Evolutionary conservation across 2,888 invertebrate genomes (phyloP), one percentile per base, ranked within the genome.

Genomic region (Yponomeuta cagnagella): DNA sequence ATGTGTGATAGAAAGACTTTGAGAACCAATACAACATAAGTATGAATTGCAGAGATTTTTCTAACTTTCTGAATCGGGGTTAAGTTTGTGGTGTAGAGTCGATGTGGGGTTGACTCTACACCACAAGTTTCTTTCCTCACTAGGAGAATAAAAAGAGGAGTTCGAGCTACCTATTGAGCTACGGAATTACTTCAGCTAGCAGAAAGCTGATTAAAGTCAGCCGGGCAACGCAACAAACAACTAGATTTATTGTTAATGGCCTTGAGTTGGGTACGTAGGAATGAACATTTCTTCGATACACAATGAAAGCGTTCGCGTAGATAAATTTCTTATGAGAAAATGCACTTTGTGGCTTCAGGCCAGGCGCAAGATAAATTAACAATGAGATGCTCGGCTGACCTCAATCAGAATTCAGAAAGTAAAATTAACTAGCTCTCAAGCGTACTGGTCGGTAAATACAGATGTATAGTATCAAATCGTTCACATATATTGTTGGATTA

Each of bases 231-330:
- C 80, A 80, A 80, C 85, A 86, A 89, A 88, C 87, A 85, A 79
- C 79, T 78, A 79, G 85, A 90, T 90, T 90, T 89, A 89, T 89
- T 82, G 88, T 86, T 88, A 89, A 87, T 86, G 81, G 84, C 80
- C 83, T 82, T 79, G 77, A 81, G 81, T 80, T 80, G 82, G 84
- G 86, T 85, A 82, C 43, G 43, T 10, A 37, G 10, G 43, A 68
- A 48, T 23, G 9, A 31, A 23, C 12, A 65, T 30, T 30, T 31
- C 65, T 65, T 10, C 65, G 65, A 65, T 65, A 65, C 65, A 65
- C 65, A 30, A 31, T 31, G 33, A 30, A 43, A 58, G 52, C 52
- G 52, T 58, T 58, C 52, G 4, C 52, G 15, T 12, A 58, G 52
- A 58, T 58, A 58, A 58, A 15, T 58, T 12, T 58, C 52, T 58